Percentiles rank a stretch among this genome's conserved stretches.
phyloP scores from a whole-genome alignment of 1,140 invertebrate species.

The Meteorus sp. region DNA sequence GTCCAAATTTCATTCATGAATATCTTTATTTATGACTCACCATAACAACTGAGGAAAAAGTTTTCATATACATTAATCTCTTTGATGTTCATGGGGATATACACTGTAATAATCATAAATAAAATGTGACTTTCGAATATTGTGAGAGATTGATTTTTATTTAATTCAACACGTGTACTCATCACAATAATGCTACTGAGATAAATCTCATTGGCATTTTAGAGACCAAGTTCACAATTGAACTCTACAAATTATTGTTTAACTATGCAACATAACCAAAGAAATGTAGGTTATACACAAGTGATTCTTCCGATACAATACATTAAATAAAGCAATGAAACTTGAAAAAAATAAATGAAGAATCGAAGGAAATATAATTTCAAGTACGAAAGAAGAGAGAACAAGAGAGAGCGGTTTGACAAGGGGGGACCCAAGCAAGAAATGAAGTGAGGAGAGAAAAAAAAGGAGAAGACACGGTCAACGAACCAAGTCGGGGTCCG shows the following conservation, averaged over 20 bases:
- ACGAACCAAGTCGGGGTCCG: slow-evolving; percentile 32
- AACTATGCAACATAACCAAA: no score
- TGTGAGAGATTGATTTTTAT: slow-evolving; percentile 5
- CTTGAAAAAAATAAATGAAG: slow-evolving; percentile 5
- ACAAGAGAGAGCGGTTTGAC: background rate
- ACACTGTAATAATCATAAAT: background rate
- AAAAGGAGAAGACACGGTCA: slow-evolving; percentile 36
- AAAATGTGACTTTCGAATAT: background rate
- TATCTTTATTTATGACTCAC: no score
- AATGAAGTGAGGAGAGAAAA: slow-evolving; percentile 22
- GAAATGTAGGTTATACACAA: slow-evolving; percentile 14
- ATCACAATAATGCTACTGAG: background rate
- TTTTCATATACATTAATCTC: background rate
- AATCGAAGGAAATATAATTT: background rate
- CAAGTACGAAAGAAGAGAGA: no score
- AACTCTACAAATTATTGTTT: no score
- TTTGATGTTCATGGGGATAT: background rate
- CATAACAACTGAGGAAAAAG: background rate
- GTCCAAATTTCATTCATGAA: no score
- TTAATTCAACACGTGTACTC: background rate
- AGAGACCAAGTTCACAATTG: no score
- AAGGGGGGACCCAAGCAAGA: background rate
- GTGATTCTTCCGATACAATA: slow-evolving; percentile 13
- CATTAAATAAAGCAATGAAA: slow-evolving; percentile 2
- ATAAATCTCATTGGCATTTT: background rate